Evolutionary conservation across 2,113 vertebrate species (phyloP).

Genomic region (Hippotragus niger): DNA sequence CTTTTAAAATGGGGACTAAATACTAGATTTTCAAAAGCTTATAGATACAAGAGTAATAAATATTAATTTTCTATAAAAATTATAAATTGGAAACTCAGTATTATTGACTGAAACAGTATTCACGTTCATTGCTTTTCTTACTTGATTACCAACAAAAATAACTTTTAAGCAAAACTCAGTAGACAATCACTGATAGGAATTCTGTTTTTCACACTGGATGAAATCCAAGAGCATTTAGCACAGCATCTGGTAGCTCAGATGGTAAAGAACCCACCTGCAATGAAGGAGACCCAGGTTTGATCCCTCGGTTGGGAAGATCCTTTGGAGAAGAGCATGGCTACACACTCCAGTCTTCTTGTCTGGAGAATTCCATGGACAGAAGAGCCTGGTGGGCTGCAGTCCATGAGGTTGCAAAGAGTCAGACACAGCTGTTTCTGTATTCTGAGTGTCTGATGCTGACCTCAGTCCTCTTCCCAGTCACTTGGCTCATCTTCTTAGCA

Average conservation of each 20-base stretch:
- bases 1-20: neutral
- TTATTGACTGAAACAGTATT: neutral
- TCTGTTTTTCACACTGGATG: neutral
- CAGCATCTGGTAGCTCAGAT: neutral
- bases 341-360: neutral
- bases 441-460: neutral
- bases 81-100: neutral
- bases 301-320: neutral
- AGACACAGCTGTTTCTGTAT: neutral
- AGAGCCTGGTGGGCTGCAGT: neutral
- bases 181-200: neutral
- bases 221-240: neutral
- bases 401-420: neutral
- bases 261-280: neutral
- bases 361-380: neutral
- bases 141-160: slow-evolving; percentile 2
- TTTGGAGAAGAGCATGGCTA: neutral
- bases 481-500: neutral
- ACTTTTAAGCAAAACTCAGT: neutral
- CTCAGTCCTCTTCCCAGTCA: neutral
- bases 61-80: neutral
- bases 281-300: neutral
- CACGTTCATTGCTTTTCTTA: neutral
- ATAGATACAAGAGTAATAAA: neutral
- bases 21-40: slow-evolving; percentile 11